Conservation (phyloP, 2,113 vertebrate genomes). For the Aphyosemion australe region DNA sequence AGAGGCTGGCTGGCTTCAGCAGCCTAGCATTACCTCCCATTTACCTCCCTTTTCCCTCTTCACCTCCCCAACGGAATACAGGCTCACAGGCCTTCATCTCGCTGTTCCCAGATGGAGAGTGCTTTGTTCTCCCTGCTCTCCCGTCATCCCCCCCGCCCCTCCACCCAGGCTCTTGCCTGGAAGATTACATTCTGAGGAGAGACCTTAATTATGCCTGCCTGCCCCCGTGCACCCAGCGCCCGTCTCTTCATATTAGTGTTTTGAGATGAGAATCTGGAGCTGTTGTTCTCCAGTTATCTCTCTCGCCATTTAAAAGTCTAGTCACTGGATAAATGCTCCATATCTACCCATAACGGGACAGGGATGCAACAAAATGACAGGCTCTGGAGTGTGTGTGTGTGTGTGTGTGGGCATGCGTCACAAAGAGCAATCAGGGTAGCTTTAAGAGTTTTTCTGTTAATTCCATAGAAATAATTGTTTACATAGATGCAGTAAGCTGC, state of each 20-base stretch:
- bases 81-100: slow-evolving; percentile 73
- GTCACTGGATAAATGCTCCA: slow-evolving; percentile 58
- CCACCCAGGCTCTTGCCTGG: slow-evolving; percentile 62
- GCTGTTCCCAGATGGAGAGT: slow-evolving; percentile 73
- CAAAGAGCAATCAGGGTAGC: slow-evolving; percentile 26
- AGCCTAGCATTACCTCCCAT: slow-evolving; percentile 77
- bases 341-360: slow-evolving; percentile 37
- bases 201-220: slow-evolving; percentile 78
- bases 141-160: slow-evolving; percentile 64
- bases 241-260: slow-evolving; percentile 78
- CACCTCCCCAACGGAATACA: slow-evolving; percentile 69
- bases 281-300: slow-evolving; percentile 74
- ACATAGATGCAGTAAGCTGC: slow-evolving; percentile 20
- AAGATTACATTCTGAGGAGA: slow-evolving; percentile 77
- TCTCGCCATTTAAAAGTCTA: slow-evolving; percentile 67
- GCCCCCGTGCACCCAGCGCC: slow-evolving; percentile 66
- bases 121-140: slow-evolving; percentile 72
- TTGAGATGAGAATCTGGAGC: slow-evolving; percentile 72
- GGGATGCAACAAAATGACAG: slow-evolving; percentile 36
- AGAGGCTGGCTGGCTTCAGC: slow-evolving; percentile 70
- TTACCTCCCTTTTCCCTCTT: slow-evolving; percentile 68
- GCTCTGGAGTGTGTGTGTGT: background rate
- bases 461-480: slow-evolving; percentile 36
- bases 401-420: background rate
- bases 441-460: slow-evolving; percentile 21